These are phyloP conservation scores for Hystrix brachyura DNA, from an alignment of 2,113 vertebrate genomes.

Conservation along the genomic window DNA sequence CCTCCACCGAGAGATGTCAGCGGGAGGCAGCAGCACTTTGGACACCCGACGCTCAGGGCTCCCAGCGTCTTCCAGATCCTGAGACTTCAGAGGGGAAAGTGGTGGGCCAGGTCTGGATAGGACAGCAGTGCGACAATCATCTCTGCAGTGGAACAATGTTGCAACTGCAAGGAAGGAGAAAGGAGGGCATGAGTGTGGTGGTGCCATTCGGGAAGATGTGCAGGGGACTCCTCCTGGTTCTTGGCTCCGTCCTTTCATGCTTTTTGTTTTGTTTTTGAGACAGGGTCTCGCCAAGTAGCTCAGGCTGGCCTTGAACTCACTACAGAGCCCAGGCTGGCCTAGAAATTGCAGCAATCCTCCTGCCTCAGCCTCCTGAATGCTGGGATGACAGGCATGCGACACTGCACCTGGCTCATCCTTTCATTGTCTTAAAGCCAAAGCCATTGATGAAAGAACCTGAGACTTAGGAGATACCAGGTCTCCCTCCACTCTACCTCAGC, in stretches of 20 bases:
- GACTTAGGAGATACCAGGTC: background rate
- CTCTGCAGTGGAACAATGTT: conserved; percentile 90
- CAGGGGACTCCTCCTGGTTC: background rate
- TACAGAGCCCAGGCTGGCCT: background rate
- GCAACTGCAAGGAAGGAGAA: conserved; percentile 85
- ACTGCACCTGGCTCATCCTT: background rate
- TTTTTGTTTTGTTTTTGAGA: background rate
- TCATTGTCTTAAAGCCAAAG: background rate
- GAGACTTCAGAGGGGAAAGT: background rate
- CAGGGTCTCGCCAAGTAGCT: background rate
- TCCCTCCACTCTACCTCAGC: background rate
- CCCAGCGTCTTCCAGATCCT: conserved; percentile 4
- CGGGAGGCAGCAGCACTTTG: accelerated
- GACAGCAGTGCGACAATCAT: conserved; percentile 79
- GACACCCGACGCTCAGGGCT: conserved; percentile 29
- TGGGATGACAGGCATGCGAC: too few species aligned
- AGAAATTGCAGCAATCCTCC: background rate
- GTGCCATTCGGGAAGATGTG: background rate
- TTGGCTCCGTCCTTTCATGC: background rate
- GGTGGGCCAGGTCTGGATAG: conserved; percentile 49
- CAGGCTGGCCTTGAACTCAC: background rate
- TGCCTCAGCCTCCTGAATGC: background rate
- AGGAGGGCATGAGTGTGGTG: background rate
- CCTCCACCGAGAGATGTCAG: background rate
- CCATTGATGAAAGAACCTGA: background rate